These are phyloP conservation scores for Ephialtes manifestator DNA, from an alignment of 2,888 invertebrate species.

Conservation along the genomic window DNA sequence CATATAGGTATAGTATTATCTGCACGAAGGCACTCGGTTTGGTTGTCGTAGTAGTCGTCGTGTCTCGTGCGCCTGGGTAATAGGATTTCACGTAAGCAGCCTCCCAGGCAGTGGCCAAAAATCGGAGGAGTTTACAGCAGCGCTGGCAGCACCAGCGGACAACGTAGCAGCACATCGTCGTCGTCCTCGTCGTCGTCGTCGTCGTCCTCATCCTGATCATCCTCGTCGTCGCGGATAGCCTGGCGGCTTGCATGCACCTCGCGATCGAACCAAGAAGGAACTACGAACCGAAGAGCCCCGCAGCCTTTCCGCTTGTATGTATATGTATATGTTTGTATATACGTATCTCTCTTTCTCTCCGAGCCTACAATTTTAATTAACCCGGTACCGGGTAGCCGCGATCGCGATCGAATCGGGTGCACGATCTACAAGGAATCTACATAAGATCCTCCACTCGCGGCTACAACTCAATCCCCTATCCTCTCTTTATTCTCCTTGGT, in stretches of 20 bases:
- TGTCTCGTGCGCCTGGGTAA: slow-evolving; percentile 73
- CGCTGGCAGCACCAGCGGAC: slow-evolving; percentile 35
- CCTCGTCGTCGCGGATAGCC: slow-evolving; percentile 51
- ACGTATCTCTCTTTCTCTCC: slow-evolving; percentile 26
- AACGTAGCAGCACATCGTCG: slow-evolving; percentile 36
- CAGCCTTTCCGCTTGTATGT: slow-evolving; percentile 44
- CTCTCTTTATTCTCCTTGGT: slow-evolving; percentile 74
- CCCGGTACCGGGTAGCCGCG: slow-evolving; percentile 85
- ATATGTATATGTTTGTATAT: slow-evolving; percentile 40
- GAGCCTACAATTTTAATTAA: slow-evolving; percentile 86
- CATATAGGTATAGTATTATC: slow-evolving; percentile 51
- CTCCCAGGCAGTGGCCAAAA: slow-evolving; percentile 82
- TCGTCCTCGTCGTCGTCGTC: slow-evolving; percentile 33
- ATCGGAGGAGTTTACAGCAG: slow-evolving; percentile 79
- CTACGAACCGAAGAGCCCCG: slow-evolving; percentile 50
- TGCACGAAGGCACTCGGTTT: slow-evolving; percentile 53
- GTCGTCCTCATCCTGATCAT: slow-evolving; percentile 51
- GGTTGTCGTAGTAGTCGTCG: slow-evolving; percentile 72
- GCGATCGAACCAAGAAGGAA: slow-evolving; percentile 57
- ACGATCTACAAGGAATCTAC: slow-evolving; percentile 87
- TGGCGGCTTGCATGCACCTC: slow-evolving; percentile 48
- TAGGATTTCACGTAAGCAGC: slow-evolving; percentile 81
- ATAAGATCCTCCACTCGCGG: slow-evolving; percentile 86
- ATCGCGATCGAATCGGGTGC: slow-evolving; percentile 86
- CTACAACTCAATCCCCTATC: slow-evolving; percentile 85